Base-by-base conservation (phyloP, 2,888 invertebrate genomes). In the Diaperis boleti region DNA sequence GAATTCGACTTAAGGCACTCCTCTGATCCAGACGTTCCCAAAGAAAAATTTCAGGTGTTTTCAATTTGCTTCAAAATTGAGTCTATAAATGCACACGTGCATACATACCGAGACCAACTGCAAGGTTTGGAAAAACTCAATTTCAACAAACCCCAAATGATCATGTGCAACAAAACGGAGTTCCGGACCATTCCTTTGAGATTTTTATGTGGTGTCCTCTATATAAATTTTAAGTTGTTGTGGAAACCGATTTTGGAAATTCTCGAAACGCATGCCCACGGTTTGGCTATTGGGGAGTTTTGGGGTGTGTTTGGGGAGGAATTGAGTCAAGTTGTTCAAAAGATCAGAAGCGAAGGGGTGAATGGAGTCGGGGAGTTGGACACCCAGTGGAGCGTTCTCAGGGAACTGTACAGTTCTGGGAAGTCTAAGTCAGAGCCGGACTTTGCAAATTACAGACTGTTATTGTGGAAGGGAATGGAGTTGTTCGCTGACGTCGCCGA, bases 231-330 rank as follows among this genome's bases (percentile, higher is more conserved):
- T 74, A 91, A 92, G 70, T 83, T 95, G 8, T 79, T 98, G 0
- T 97, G 97, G 97, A 90, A 92, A 65, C 94, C 96, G 0, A 84
- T 92, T 0, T 83, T 86, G 10, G 88, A 91, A 74, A 84, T 95
- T 33, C 88, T 97, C 42, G 86, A 89, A 1, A 86, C 90, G 0
- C 92, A 92, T 76, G 92, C 93, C 0, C 85, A 84, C 72, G 85
- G 86, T 0, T 78, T 90, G 73, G 76, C 83, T 0, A 74, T 81
- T 0, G 81, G 86, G n/a, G 82, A 85, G 17, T 94, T 94, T 81
- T 95, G 94, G 94, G 81, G 83, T 0, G 82, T 89, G 31, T 94
- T 89, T 72, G 82, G 86, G 22, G 79, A 82, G 18, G 87, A 89
- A 69, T 78, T 93, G 11, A 81, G 85, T 66, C 82, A 81, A 5